Evolutionary conservation across 37 sponge, comb jelly and placozoan species (phyloP).

Genomic region (Axinella damicornis): DNA sequence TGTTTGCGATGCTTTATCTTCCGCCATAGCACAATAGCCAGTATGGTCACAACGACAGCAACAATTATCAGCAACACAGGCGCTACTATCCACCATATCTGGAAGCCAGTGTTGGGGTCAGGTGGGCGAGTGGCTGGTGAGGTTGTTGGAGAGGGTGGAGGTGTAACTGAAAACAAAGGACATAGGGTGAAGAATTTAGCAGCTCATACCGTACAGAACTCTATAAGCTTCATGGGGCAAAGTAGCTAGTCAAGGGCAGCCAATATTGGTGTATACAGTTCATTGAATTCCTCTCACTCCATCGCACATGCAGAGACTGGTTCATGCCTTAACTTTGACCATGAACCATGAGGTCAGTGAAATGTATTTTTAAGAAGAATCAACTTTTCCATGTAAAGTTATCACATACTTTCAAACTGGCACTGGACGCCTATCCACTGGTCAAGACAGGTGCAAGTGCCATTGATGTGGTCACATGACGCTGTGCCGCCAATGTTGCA

Average conservation of each 20-base stretch:
- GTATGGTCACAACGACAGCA: not conserved
- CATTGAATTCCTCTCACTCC: no score
- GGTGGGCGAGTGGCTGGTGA: not conserved
- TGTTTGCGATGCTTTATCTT: not conserved
- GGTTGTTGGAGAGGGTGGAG: not conserved
- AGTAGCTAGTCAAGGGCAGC: no score
- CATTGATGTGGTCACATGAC: slow-evolving; percentile 50
- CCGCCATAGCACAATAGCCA: not conserved
- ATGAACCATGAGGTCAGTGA: no score
- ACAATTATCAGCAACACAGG: slow-evolving; percentile 11
- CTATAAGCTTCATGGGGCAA: no score
- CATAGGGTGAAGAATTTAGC: no score
- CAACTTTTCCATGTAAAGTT: not conserved
- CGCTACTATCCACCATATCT: slow-evolving; percentile 5
- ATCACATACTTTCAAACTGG: slow-evolving; percentile 21
- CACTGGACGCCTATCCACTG: slow-evolving; percentile 52
- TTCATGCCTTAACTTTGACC: no score
- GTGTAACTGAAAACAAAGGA: no score
- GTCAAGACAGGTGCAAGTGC: slow-evolving; percentile 49
- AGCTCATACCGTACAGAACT: no score
- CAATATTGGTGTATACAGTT: no score
- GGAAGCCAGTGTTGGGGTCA: not conserved
- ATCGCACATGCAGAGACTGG: no score
- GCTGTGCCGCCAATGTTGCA: slow-evolving; percentile 25
- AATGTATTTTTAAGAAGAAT: no score